Conservation (phyloP, 1,140 invertebrate genomes). For the Cylas formicarius region DNA sequence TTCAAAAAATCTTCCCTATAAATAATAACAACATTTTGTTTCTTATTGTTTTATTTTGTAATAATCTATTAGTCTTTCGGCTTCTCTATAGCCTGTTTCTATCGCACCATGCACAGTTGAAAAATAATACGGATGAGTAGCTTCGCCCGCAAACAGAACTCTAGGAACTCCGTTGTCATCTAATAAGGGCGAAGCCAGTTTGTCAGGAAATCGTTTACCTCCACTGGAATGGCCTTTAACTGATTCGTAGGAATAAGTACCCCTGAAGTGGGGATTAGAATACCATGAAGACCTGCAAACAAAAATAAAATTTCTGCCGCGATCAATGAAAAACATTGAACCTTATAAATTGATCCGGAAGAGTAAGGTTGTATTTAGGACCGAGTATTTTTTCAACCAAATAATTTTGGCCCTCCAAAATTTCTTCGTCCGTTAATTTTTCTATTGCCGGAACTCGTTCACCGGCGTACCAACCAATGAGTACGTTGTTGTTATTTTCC, state of each 20-base stretch:
- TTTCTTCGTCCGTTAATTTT: conserved; percentile 43
- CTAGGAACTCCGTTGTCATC: conserved; percentile 35
- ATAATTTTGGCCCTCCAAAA: conserved; percentile 42
- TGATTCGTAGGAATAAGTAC: conserved; percentile 63
- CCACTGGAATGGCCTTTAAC: conserved; percentile 49
- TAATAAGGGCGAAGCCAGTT: conserved; percentile 50
- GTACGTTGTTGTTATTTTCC: conserved; percentile 43
- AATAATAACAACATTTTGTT: no score
- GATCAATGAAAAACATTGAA: no score
- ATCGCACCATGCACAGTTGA: conserved; percentile 77
- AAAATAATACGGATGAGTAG: conserved; percentile 58
- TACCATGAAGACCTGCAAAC: conserved; percentile 59
- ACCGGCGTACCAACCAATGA: conserved; percentile 52
- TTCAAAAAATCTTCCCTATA: no score
- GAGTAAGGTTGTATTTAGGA: conserved; percentile 46
- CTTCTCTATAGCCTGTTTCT: conserved; percentile 69
- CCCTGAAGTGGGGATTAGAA: conserved; percentile 56
- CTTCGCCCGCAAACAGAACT: conserved; percentile 65
- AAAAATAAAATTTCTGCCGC: no score
- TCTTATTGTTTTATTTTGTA: no score
- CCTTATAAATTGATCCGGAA: conserved; percentile 40
- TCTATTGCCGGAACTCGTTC: conserved; percentile 48
- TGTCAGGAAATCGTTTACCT: conserved; percentile 32
- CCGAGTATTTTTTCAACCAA: conserved; percentile 43
- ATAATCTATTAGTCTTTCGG: conserved; percentile 47